These are phyloP conservation scores for Sapayoa aenigma DNA, from an alignment of 2,113 vertebrate genomes.

Conservation along the genomic window DNA sequence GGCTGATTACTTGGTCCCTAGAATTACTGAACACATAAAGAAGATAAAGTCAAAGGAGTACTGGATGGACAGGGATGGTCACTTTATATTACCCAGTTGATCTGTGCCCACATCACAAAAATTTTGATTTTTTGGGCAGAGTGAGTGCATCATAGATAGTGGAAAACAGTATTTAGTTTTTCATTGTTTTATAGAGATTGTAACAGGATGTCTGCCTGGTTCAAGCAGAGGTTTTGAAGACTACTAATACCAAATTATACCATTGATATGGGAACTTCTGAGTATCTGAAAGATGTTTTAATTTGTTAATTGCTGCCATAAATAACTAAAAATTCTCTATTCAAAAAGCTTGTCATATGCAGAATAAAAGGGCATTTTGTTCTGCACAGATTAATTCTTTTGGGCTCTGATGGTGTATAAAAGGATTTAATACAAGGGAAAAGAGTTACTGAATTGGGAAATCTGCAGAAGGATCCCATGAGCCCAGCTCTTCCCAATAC, in stretches of 20 bases:
- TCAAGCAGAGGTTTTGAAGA: not conserved
- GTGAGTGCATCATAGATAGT: not conserved
- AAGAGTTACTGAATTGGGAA: not conserved
- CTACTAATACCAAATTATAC: not conserved
- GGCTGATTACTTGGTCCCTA: not conserved
- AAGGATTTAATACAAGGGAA: not conserved
- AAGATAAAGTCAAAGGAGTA: not conserved
- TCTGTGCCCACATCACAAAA: not conserved
- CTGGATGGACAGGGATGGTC: not conserved
- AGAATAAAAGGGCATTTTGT: not conserved
- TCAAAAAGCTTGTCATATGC: not conserved
- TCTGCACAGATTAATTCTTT: slow-evolving; percentile 1
- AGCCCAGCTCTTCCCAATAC: not conserved
- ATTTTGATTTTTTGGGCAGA: not conserved
- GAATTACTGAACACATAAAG: not conserved
- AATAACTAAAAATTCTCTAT: not conserved
- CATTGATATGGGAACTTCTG: not conserved
- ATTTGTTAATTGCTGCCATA: not conserved
- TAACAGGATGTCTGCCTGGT: not conserved
- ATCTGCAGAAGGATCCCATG: not conserved
- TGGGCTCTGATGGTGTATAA: not conserved
- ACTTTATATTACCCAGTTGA: not conserved
- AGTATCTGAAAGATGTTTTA: not conserved
- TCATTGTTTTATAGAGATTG: not conserved
- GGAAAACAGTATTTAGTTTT: not conserved